A percentile compares a stretch with the other conserved stretches of the same genome.
phyloP scores from a whole-genome alignment of 2,888 invertebrate species.

The Dyspetes luteomarginatus region DNA sequence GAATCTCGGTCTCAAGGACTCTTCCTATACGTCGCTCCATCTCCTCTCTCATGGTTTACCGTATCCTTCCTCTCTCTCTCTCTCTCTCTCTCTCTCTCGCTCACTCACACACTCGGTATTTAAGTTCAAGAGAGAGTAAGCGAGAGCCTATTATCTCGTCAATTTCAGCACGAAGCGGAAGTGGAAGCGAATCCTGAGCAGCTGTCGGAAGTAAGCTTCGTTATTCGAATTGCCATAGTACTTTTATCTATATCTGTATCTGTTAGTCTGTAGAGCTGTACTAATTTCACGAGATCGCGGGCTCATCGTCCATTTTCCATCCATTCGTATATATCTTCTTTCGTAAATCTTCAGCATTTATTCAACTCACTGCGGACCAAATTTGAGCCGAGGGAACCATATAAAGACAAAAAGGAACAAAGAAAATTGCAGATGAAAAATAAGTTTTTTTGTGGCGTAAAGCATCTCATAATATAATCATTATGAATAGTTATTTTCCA shows the following conservation, averaged over 20 bases:
- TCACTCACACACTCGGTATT: background rate
- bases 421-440: background rate
- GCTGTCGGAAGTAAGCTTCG: slow-evolving; percentile 30
- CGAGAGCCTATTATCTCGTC: slow-evolving; percentile 30
- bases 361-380: slow-evolving; percentile 9
- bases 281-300: slow-evolving; percentile 7
- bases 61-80: background rate
- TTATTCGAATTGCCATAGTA: background rate
- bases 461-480: too few species aligned
- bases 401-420: background rate
- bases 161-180: slow-evolving; percentile 11
- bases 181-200: slow-evolving; percentile 8
- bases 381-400: background rate
- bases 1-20: background rate
- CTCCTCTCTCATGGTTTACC: background rate
- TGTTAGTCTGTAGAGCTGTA: background rate
- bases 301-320: background rate
- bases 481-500: background rate
- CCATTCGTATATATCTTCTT: background rate
- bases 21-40: background rate
- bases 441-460: background rate
- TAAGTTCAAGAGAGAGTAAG: background rate
- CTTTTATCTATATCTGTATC: background rate
- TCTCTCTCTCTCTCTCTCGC: background rate
- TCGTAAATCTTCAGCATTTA: slow-evolving; percentile 13